phyloP scores from a whole-genome alignment of 2,797 vertebrate species.

The Chromobotia macracanthus region DNA sequence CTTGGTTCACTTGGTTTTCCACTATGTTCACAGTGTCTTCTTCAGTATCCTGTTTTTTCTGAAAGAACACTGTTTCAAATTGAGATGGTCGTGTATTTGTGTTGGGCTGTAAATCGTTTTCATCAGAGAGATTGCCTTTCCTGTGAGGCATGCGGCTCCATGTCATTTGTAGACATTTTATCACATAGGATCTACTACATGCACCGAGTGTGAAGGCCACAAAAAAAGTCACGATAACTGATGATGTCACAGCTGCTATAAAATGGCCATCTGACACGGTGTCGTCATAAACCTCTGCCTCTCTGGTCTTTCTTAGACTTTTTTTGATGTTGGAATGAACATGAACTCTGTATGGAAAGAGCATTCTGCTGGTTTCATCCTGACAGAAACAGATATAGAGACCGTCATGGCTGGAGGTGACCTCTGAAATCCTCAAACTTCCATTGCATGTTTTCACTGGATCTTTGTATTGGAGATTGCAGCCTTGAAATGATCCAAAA shows the following conservation, averaged over 20 bases:
- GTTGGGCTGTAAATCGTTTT: background rate
- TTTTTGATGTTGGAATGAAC: background rate
- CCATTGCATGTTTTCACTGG: slow-evolving; percentile 64
- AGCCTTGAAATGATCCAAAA: slow-evolving; percentile 66
- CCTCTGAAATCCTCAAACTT: slow-evolving; percentile 64
- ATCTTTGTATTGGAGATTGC: slow-evolving; percentile 41
- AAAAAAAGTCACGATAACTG: slow-evolving; percentile 75
- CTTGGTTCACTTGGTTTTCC: slow-evolving; percentile 39
- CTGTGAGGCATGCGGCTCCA: background rate
- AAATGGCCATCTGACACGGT: slow-evolving; percentile 53
- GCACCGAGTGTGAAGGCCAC: slow-evolving; percentile 75
- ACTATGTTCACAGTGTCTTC: slow-evolving; percentile 14
- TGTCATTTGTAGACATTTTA: slow-evolving; percentile 62
- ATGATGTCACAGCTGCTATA: slow-evolving; percentile 66
- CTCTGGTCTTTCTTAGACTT: slow-evolving; percentile 8
- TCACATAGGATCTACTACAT: slow-evolving; percentile 65
- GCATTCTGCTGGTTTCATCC: slow-evolving; percentile 51
- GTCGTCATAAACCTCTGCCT: background rate
- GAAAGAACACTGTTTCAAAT: slow-evolving; percentile 17
- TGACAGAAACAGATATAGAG: slow-evolving; percentile 74
- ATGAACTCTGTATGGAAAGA: slow-evolving; percentile 62
- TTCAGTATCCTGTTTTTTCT: background rate
- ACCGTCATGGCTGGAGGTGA: slow-evolving; percentile 66
- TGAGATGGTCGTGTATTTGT: slow-evolving; percentile 11
- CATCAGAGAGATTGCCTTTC: background rate